Conservation (phyloP, 2,888 invertebrate genomes). For the Philaethria dido region DNA sequence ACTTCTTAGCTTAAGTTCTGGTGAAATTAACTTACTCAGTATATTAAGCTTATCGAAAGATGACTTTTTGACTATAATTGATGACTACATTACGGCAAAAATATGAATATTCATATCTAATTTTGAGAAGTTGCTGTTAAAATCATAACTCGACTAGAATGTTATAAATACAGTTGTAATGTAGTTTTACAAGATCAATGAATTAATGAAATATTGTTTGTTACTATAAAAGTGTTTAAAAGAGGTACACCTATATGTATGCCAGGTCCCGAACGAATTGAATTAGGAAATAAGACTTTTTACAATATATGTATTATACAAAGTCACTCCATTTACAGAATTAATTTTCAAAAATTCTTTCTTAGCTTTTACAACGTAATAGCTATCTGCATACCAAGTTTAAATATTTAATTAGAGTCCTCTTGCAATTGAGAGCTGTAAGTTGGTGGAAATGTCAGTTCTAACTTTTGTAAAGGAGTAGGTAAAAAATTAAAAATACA, state of each 20-base stretch:
- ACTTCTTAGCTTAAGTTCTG: slow-evolving; percentile 14
- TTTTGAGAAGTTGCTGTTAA: too few species aligned
- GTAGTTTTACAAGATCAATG: neutral
- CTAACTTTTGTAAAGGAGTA: neutral
- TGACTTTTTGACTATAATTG: neutral
- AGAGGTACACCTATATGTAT: too few species aligned
- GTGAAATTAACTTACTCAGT: slow-evolving; percentile 13
- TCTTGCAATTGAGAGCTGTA: neutral
- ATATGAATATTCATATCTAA: too few species aligned
- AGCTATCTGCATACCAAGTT: slow-evolving; percentile 2
- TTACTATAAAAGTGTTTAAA: too few species aligned
- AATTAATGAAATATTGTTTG: too few species aligned
- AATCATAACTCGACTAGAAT: too few species aligned
- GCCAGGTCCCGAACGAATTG: too few species aligned
- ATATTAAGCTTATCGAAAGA: slow-evolving; percentile 16
- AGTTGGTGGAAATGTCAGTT: slow-evolving; percentile 1
- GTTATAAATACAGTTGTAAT: neutral
- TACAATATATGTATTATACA: neutral
- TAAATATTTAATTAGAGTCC: slow-evolving; percentile 6
- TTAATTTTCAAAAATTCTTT: neutral
- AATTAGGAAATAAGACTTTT: too few species aligned
- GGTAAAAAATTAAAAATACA: neutral
- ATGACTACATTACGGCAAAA: neutral
- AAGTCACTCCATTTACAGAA: neutral
- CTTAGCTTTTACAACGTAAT: neutral